A percentile compares a stretch with the other conserved stretches of the same genome.
Evolutionary conservation across 2,888 invertebrate species (phyloP).

Genomic region (Mechanitis messenoides): DNA sequence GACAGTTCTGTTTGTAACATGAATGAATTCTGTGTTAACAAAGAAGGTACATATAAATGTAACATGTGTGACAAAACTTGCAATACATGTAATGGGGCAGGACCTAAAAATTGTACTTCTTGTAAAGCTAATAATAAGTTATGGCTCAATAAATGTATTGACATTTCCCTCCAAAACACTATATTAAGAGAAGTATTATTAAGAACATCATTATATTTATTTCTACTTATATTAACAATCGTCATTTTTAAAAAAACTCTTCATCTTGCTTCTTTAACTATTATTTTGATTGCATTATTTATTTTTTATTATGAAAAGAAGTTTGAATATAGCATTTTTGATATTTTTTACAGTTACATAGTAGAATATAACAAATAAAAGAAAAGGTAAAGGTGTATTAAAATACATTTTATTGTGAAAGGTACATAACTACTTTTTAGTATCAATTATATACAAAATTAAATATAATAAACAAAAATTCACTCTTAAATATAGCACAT

Average conservation of each 20-base stretch:
- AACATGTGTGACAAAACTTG: conserved; percentile 89
- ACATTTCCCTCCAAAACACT: conserved; percentile 41
- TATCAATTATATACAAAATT: conserved; percentile 74
- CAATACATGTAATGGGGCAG: conserved; percentile 87
- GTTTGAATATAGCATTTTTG: conserved; percentile 24
- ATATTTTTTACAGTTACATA: conserved; percentile 21
- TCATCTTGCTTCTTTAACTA: conserved; percentile 41
- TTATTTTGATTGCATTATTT: conserved; percentile 44
- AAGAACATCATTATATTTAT: conserved; percentile 44
- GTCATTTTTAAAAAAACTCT: conserved; percentile 43
- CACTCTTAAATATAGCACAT: conserved; percentile 17
- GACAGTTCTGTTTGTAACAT: conserved; percentile 67
- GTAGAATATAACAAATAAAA: conserved; percentile 34
- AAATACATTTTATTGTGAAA: conserved; percentile 76
- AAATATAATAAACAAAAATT: conserved; percentile 47
- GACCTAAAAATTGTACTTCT: conserved; percentile 88
- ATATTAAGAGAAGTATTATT: conserved; percentile 41
- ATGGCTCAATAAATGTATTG: conserved; percentile 56
- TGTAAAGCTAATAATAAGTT: conserved; percentile 75
- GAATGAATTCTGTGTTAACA: conserved; percentile 91
- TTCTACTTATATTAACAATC: conserved; percentile 44
- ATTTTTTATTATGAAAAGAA: conserved; percentile 50
- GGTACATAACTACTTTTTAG: conserved; percentile 67
- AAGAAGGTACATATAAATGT: conserved; percentile 87
- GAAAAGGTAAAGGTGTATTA: conserved; percentile 64